Evolutionary conservation across 2,113 vertebrate genomes (phyloP).

Genomic region (Marcusenius ussheri): DNA sequence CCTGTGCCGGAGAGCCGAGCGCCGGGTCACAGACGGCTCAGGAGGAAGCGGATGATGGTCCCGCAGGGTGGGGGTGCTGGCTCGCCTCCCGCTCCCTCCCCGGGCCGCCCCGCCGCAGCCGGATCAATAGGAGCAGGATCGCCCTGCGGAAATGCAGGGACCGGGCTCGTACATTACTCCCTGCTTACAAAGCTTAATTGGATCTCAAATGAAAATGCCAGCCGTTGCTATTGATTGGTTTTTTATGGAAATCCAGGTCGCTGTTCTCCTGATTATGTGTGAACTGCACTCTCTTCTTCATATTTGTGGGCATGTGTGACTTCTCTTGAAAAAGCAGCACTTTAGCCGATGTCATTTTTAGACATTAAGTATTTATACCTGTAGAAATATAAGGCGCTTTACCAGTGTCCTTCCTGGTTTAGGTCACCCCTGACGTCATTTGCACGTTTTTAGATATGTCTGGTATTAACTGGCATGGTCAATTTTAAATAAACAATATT

Average conservation of each 20-base stretch:
- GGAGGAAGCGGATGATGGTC: slow-evolving; percentile 1
- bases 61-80: not conserved
- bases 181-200: not conserved
- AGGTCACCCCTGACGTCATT: not conserved
- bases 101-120: not conserved
- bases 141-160: not conserved
- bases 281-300: not conserved
- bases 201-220: slow-evolving; percentile 6
- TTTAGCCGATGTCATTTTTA: not conserved
- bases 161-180: not conserved
- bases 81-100: not conserved
- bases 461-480: not conserved
- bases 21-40: not conserved
- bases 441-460: not conserved
- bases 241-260: slow-evolving; percentile 3
- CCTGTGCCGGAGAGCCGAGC: not conserved
- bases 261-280: not conserved
- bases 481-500: not conserved
- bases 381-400: too few species aligned
- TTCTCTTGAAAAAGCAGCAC: not conserved
- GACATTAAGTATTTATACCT: not conserved
- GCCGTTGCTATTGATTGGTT: not conserved
- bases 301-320: not conserved
- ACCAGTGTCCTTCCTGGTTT: not conserved
- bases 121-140: not conserved